A percentile compares a stretch with the other conserved stretches of the same genome.
Evolutionary conservation across 2,888 invertebrate species (phyloP).

Genomic region (Macrophya alboannulata): DNA sequence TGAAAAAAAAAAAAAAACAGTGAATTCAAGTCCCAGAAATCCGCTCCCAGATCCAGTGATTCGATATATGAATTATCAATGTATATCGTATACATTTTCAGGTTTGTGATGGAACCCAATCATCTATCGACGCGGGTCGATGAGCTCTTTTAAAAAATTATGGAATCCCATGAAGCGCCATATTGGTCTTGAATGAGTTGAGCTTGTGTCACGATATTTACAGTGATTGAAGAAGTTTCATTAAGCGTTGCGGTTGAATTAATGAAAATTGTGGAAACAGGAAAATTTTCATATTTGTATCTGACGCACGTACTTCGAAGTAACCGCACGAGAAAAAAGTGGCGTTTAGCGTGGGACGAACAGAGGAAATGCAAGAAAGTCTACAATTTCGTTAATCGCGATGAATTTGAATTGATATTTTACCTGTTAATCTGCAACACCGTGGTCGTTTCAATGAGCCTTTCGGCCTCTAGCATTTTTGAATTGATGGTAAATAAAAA

Average conservation of each 20-base stretch:
- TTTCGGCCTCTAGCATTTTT: constrained; percentile 33
- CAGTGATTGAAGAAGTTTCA: not conserved
- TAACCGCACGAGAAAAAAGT: not conserved
- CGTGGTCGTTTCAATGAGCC: not conserved
- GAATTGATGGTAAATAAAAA: constrained; percentile 34
- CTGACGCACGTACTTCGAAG: not conserved
- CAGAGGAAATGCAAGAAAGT: not conserved
- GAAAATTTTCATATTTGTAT: not conserved
- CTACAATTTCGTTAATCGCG: not conserved
- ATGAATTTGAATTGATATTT: not conserved
- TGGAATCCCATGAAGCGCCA: not conserved
- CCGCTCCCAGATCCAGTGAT: too few relatives aligned
- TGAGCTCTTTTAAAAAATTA: not conserved
- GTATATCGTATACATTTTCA: too few relatives aligned
- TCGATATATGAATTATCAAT: not conserved
- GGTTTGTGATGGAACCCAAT: not conserved
- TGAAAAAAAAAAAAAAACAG: too few relatives aligned
- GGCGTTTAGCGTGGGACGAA: not conserved
- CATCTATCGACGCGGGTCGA: not conserved
- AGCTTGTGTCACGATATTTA: not conserved
- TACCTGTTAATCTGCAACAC: constrained; percentile 21
- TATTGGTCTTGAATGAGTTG: not conserved
- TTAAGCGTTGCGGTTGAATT: not conserved
- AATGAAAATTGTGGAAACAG: not conserved
- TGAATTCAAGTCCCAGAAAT: too few relatives aligned